Conservation (phyloP, 1,140 invertebrate species). For the Aporrectodea caliginosa region DNA sequence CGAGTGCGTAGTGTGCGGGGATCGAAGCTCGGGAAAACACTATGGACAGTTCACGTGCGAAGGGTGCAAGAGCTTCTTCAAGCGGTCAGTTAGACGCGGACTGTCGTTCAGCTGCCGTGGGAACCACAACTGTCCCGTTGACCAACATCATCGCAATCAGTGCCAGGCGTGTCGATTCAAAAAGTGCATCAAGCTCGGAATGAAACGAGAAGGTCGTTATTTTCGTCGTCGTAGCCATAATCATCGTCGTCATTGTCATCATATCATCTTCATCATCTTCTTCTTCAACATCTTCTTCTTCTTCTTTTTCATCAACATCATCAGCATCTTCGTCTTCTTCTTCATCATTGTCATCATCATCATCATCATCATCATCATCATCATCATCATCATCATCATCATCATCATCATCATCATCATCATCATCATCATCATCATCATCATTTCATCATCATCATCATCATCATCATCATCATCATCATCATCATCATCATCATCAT, state of each 20-base stretch:
- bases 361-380: background rate
- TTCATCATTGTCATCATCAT: background rate
- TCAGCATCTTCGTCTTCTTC: conserved; percentile 12
- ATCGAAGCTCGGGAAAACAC: conserved; percentile 93
- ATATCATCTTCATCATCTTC: conserved; percentile 9
- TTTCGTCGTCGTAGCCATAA: too few relatives aligned
- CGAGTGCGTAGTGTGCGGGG: conserved; percentile 94
- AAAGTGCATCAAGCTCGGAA: conserved; percentile 99
- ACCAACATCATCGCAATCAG: too few relatives aligned
- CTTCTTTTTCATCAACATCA: conserved; percentile 13
- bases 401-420: conserved; percentile 17
- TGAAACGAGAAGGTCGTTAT: conserved; percentile 99
- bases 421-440: background rate
- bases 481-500: conserved; percentile 23
- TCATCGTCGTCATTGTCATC: too few relatives aligned
- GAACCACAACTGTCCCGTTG: too few relatives aligned
- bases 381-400: background rate
- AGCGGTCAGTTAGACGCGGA: conserved; percentile 91
- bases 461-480: conserved; percentile 21
- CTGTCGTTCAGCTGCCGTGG: conserved; percentile 95
- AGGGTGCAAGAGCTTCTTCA: too few relatives aligned
- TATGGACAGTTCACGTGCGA: too few relatives aligned
- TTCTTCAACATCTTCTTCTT: conserved; percentile 10
- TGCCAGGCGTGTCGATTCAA: too few relatives aligned
- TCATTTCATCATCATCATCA: conserved; percentile 13